Percentiles rank a stretch among this genome's conserved stretches.
Conservation (phyloP, 2,888 invertebrate species). For the Oeneis ivallda region DNA sequence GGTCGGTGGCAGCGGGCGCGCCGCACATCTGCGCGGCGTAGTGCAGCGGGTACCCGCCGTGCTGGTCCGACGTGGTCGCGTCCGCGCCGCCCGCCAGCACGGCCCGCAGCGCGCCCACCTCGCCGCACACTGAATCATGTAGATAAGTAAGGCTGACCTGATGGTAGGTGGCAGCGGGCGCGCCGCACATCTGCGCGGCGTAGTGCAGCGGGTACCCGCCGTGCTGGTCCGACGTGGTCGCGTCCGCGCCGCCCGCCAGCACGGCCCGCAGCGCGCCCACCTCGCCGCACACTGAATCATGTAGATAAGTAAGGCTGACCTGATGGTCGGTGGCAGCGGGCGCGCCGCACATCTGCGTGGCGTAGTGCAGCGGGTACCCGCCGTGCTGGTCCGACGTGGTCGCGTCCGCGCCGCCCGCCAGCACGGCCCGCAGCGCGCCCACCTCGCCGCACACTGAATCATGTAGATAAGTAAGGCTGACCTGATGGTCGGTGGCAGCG, state of each 20-base stretch:
- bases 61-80: conserved; percentile 93
- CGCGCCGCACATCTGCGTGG: conserved; percentile 97
- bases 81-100: conserved; percentile 93
- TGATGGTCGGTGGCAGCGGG: conserved; percentile 84
- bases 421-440: conserved; percentile 91
- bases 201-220: conserved; percentile 98
- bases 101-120: conserved; percentile 92
- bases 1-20: conserved; percentile 85
- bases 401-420: conserved; percentile 92
- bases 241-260: conserved; percentile 91
- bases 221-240: conserved; percentile 94
- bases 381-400: conserved; percentile 96
- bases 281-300: conserved; percentile 95
- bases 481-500: conserved; percentile 83
- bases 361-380: conserved; percentile 97
- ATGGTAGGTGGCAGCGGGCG: conserved; percentile 84
- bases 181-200: conserved; percentile 98
- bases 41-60: conserved; percentile 97
- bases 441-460: conserved; percentile 96
- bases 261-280: conserved; percentile 93
- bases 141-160: conserved; percentile 53
- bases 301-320: conserved; percentile 48
- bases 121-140: conserved; percentile 95
- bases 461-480: conserved; percentile 33
- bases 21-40: conserved; percentile 99